phyloP scores from a whole-genome alignment of 2,113 vertebrate species.

The Toxotes chatareus region DNA sequence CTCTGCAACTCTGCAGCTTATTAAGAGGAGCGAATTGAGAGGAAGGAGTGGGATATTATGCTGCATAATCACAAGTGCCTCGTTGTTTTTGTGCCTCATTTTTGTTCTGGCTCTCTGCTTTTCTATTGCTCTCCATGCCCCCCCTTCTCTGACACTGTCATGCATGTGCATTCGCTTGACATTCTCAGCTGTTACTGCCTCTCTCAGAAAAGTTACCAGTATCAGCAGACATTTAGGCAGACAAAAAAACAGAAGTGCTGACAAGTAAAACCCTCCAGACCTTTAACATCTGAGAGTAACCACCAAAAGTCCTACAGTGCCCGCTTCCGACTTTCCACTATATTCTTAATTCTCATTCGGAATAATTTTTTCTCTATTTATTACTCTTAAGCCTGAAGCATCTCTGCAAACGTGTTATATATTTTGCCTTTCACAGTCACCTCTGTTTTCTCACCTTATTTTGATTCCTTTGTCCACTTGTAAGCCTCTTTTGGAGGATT shows the following conservation, averaged over 20 bases:
- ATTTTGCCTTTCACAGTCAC: constrained; percentile 25
- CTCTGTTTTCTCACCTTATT: constrained; percentile 23
- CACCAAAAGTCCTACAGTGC: constrained; percentile 4
- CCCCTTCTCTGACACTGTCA: not conserved
- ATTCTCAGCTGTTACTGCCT: constrained; percentile 69
- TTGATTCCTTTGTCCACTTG: constrained; percentile 22
- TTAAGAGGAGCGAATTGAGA: constrained; percentile 30
- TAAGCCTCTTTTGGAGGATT: constrained; percentile 31
- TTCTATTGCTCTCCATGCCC: not conserved
- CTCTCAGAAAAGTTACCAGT: constrained; percentile 12
- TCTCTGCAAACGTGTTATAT: constrained; percentile 1
- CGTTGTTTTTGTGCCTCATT: constrained; percentile 9
- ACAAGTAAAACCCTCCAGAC: constrained; percentile 31
- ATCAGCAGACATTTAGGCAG: constrained; percentile 24
- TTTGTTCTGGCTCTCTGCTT: constrained; percentile 1
- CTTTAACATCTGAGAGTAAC: constrained; percentile 30
- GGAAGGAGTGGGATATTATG: not conserved
- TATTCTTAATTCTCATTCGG: not conserved
- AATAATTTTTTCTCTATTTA: not conserved
- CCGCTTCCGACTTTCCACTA: constrained; percentile 5
- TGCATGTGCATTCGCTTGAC: constrained; percentile 12
- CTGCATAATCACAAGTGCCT: not conserved
- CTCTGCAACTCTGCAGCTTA: constrained; percentile 44
- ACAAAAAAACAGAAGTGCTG: constrained; percentile 32
- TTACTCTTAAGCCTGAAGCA: not conserved